Evolutionary conservation across 2,113 vertebrate species (phyloP), one percentile per base, ranked within the genome.

Genomic region (Taxidea taxus): DNA sequence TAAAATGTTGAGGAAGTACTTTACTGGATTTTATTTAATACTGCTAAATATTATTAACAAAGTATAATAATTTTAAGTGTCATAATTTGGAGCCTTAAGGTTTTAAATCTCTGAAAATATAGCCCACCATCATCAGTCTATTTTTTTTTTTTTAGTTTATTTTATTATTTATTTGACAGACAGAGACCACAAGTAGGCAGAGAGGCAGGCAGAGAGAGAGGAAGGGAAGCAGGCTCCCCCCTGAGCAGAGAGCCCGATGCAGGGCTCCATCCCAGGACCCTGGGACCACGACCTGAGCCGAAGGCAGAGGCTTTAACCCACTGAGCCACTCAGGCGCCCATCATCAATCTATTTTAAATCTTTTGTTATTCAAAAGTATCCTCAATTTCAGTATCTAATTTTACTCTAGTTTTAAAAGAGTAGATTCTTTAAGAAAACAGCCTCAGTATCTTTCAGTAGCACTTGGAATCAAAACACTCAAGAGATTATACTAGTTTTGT

Each of bases 71-170:
- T 56, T 94, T 96, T 95, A 81, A 39, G 2, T 51, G 27, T 85
- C 51, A 62, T 87, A 80, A 90, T 88, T 90, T 95, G 27, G 39
- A 91, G 44, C 6, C n/a, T 49, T 96, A 39, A 84, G 47, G 3
- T 88, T 86, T 97, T 95, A 83, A 93, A 82, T 90, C 77, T 97
- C 25, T 95, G 62, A 89, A 83, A 93, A 91, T 81, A 75, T 16
- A 80, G 10, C 21, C 29, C 60, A 78, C 18, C 39, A 54, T 87
- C 66, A 80, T 66, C 12, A 78, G 14, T 92, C 31, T n/a, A n/a
- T n/a, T n/a, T n/a, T n/a, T n/a, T n/a, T n/a, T n/a, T n/a, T n/a
- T n/a, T n/a, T n/a, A n/a, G n/a, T n/a, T n/a, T n/a, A n/a, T n/a
- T n/a, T n/a, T n/a, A n/a, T n/a, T n/a, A n/a, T n/a, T n/a, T n/a